Evolutionary conservation across 1,140 invertebrate species (phyloP), one percentile per base, ranked within the genome.

Genomic region (Pectinophora gossypiella): DNA sequence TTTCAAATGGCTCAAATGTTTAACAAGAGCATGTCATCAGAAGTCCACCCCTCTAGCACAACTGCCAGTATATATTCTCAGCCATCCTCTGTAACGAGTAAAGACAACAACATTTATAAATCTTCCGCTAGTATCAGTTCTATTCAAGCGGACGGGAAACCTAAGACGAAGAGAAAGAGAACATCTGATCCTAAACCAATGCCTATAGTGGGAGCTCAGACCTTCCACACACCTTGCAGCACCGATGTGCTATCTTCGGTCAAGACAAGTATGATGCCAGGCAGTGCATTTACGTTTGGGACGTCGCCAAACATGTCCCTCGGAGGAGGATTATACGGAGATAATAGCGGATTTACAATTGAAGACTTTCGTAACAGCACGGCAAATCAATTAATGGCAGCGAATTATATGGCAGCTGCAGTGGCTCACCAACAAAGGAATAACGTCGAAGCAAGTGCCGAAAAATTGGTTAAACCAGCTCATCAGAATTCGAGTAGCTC

Each of bases 211-310:
- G 62, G 90, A 12, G 91, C 91, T 40, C 80, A 82, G 52, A 47
- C 56, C 4, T 82, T 79, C 49, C 76, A 69, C n/a, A 52, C 53
- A 4, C 45, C 74, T 1, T 74, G 73, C 27, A 62, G 53, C 27
- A 71, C 57, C 1, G 78, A 84, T 47, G 67, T 81, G 7, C 49
- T 84, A 19, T 70, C 72, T 0, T 76, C 80, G 0, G 78, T 76
- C 53, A 91, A 91, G 23, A 73, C 90, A 0, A 90, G 89, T 57
- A 90, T 92, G 60, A 91, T 93, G 45, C 90, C 92, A 0, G 90
- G 91, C 16, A 92, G 91, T 71, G 91, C 92, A 50, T 93, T 93
- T 54, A 93, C 93, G 64, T 93, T 93, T 68, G 91, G 91, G 19
- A 88, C 91, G 5, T 81, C 91, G 0, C 79, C 90, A 2, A 87